Evolutionary conservation across 2,888 invertebrate species (phyloP), one percentile per base, ranked within the genome.

Genomic region (Quadroppia sp.): DNA sequence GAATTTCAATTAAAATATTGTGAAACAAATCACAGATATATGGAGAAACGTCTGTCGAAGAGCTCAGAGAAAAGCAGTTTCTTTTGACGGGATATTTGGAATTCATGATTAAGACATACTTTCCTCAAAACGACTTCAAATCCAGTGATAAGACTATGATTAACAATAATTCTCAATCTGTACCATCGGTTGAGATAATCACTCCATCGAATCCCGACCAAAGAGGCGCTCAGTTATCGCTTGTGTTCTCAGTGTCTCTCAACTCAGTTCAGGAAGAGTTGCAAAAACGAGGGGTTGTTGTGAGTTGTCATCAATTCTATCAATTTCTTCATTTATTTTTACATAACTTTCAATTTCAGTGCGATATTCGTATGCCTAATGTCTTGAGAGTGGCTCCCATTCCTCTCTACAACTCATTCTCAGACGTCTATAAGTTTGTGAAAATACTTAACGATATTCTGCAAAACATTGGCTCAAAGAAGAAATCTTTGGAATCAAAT

Each of bases 21-120:
- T n/a, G 40, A 30, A 32, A 2, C 25, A 25, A 56, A 71, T 32
- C 50, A 23, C 77, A 86, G 85, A 81, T 85, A 9, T 85, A 84
- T 77, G 81, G 82, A 28, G 81, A 84, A 77, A 84, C 84, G 0
- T 79, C 80, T 1, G 81, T 86, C 79, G 80, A 82, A 20, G 81
- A 82, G 48, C 67, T 81, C 7, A 40, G 78, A 15, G 75, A 71
- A 32, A 85, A 86, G 77, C 86, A 86, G 25, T 80, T 80, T 71
- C 80, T 85, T 40, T 79, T 87, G 64, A 87, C 87, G 1, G 86
- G 84, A 0, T 87, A 86, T 78, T 78, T 87, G 71, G 86, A 87
- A 79, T 79, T 79, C 59, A 79, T 85, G 72, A 78, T 85, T 30
- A 78, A 80, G 32, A 76, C 79, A 2, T 76, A 79, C 71, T 83